phyloP scores from a whole-genome alignment of 2,888 invertebrate species.

The Tiphia femorata region DNA sequence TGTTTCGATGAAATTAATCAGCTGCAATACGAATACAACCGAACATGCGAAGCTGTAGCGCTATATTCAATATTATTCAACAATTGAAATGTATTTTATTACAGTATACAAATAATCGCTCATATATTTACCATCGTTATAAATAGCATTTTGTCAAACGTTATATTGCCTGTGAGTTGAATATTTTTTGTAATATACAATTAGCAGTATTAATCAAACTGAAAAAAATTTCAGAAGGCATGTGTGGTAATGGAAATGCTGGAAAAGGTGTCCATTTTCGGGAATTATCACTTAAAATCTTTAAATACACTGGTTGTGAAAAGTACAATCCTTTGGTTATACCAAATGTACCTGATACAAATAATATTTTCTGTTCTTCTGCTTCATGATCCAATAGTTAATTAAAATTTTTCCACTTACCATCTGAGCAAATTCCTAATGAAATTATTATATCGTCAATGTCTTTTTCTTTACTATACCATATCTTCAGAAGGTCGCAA shows the following conservation, averaged over 20 bases:
- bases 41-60: too few relatives aligned
- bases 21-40: too few relatives aligned
- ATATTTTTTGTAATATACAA: slow-evolving; percentile 1
- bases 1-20: too few relatives aligned
- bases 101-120: too few relatives aligned
- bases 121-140: too few relatives aligned
- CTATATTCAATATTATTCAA: too few relatives aligned
- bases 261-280: slow-evolving; percentile 42
- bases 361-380: neutral
- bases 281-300: slow-evolving; percentile 31
- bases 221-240: slow-evolving; percentile 28
- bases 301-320: slow-evolving; percentile 71
- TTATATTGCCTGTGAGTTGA: neutral
- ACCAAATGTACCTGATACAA: slow-evolving; percentile 71
- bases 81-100: too few relatives aligned
- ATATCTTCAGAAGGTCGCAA: slow-evolving; percentile 70
- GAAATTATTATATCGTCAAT: slow-evolving; percentile 68
- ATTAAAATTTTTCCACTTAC: slow-evolving; percentile 56
- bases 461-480: slow-evolving; percentile 69
- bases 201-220: slow-evolving; percentile 40
- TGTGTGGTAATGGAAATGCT: slow-evolving; percentile 45
- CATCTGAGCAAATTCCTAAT: slow-evolving; percentile 73
- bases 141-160: too few relatives aligned
- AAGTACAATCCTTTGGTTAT: slow-evolving; percentile 71
- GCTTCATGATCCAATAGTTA: neutral